Conservation (phyloP, 2,888 invertebrate species). For the Brenthis ino region DNA sequence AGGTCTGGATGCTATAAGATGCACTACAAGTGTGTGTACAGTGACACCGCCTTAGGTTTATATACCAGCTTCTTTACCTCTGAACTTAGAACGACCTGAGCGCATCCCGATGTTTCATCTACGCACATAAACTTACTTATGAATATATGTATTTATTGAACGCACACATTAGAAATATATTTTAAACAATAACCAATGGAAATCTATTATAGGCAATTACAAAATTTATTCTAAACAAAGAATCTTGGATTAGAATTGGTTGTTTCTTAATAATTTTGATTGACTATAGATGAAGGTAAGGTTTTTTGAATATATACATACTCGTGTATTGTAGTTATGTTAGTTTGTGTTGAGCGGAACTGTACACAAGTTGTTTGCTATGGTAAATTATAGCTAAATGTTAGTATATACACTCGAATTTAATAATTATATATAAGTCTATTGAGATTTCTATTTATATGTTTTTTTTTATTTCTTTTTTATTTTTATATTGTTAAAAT, state of each 20-base stretch:
- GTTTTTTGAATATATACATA: background rate
- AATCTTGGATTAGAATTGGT: constrained; percentile 25
- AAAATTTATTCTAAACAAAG: constrained; percentile 35
- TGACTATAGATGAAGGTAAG: constrained; percentile 5
- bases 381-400: no score
- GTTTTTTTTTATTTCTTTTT: no score
- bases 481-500: no score
- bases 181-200: constrained; percentile 39
- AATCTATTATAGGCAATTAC: constrained; percentile 39
- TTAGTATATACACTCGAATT: no score
- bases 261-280: constrained; percentile 16
- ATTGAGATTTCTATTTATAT: no score
- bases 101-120: constrained; percentile 66
- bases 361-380: no score
- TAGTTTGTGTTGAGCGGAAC: no score
- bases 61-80: constrained; percentile 78
- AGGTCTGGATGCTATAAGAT: constrained; percentile 63
- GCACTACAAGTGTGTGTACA: constrained; percentile 67
- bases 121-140: constrained; percentile 36
- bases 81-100: constrained; percentile 76
- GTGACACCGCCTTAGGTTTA: constrained; percentile 76
- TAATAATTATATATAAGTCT: no score
- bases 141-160: constrained; percentile 33
- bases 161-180: constrained; percentile 33
- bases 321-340: no score